phyloP scores from a whole-genome alignment of 2,113 vertebrate species.

The Chunga burmeisteri region DNA sequence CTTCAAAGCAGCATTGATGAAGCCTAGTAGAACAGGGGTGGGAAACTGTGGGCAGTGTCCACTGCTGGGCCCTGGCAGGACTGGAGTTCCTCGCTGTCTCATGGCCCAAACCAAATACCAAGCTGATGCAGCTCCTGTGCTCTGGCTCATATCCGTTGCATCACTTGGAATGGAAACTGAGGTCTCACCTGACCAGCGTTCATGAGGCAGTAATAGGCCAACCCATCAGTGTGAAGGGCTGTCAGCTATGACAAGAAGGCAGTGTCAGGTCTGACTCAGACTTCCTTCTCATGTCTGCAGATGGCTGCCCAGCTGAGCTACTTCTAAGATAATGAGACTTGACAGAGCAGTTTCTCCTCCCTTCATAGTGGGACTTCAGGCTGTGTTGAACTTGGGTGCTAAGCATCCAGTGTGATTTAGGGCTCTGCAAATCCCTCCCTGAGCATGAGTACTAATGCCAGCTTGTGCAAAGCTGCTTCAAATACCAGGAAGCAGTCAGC shows the following conservation, averaged over 20 bases:
- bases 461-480: neutral
- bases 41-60: neutral
- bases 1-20: neutral
- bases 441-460: neutral
- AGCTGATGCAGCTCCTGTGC: neutral
- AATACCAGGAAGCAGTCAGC: neutral
- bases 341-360: neutral
- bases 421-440: slow-evolving; percentile 6
- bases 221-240: too few species aligned
- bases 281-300: neutral
- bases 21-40: neutral
- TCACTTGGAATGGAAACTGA: neutral
- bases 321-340: neutral
- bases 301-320: neutral
- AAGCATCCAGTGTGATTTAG: neutral
- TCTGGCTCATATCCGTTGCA: neutral
- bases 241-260: neutral
- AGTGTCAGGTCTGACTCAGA: neutral
- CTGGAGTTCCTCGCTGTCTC: neutral
- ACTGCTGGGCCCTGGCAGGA: neutral
- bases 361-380: neutral
- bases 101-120: neutral
- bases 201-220: neutral
- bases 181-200: neutral
- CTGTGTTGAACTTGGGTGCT: neutral